Percentiles rank a stretch among this genome's conserved stretches.
These are phyloP conservation scores for Prolemur simus DNA, from an alignment of 2,113 vertebrate genomes.

Conservation along the genomic window DNA sequence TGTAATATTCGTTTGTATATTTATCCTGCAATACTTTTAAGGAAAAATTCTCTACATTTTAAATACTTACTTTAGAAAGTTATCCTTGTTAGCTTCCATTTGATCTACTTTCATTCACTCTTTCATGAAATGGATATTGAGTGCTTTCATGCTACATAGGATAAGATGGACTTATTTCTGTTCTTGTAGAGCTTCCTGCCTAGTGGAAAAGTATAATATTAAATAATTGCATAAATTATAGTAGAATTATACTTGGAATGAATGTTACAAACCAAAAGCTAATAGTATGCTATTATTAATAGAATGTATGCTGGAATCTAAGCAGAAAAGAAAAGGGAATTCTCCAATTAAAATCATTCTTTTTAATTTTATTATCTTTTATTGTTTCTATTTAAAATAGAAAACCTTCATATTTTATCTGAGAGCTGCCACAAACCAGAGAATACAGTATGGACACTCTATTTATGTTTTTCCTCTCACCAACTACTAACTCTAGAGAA, in stretches of 20 bases:
- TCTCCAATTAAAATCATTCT: background rate
- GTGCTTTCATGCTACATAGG: background rate
- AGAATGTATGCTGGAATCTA: background rate
- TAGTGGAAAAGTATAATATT: background rate
- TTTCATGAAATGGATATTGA: background rate
- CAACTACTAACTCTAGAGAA: background rate
- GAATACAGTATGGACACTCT: background rate
- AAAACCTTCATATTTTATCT: background rate
- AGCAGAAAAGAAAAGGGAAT: background rate
- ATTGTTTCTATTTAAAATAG: conserved; percentile 24
- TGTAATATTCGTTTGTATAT: background rate
- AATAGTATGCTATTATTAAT: background rate
- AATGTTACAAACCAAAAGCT: background rate
- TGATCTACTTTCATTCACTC: background rate
- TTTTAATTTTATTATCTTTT: background rate
- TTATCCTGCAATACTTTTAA: background rate
- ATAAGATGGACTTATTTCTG: background rate
- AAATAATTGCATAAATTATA: background rate
- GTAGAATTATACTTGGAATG: background rate
- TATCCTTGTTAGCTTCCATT: background rate
- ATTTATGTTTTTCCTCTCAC: background rate
- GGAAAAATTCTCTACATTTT: background rate
- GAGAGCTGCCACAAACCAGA: background rate
- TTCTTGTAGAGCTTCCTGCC: background rate
- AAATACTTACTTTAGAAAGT: background rate